Conservation (phyloP, 2,888 invertebrate species). For the Zaprionus bogoriensis region DNA sequence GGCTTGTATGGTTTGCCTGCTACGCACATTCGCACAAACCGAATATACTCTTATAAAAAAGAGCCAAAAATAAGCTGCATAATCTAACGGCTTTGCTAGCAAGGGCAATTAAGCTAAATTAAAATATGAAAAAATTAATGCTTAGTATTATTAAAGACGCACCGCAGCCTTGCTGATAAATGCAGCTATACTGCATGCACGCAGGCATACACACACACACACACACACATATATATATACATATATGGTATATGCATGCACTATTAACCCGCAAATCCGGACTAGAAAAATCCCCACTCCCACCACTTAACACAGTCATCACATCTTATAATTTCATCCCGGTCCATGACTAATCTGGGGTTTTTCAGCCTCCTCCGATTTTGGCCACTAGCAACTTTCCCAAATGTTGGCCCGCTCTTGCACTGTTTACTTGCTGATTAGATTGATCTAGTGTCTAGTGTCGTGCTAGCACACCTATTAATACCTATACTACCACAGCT, state of each 20-base stretch:
- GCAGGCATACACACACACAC: no score
- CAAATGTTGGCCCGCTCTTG: constrained; percentile 1
- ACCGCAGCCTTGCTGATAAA: constrained; percentile 24
- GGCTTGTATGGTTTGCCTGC: no score
- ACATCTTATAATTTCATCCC: constrained; percentile 9
- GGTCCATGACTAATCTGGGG: constrained; percentile 49
- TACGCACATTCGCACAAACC: no score
- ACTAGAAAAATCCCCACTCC: constrained; percentile 18
- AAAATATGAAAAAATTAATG: not conserved
- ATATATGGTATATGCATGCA: not conserved
- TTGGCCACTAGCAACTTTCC: constrained; percentile 25
- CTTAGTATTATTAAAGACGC: constrained; percentile 7
- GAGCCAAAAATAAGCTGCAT: not conserved
- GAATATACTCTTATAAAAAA: no score
- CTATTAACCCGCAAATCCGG: not conserved
- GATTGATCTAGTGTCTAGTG: no score
- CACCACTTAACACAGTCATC: not conserved
- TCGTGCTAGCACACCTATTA: no score
- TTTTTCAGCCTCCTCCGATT: constrained; percentile 27
- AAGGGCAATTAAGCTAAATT: no score
- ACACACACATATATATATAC: constrained; percentile 1
- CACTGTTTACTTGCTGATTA: constrained; percentile 46
- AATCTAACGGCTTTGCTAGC: not conserved
- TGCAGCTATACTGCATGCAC: no score
- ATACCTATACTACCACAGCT: no score